Percentiles rank a stretch among this genome's conserved stretches.
phyloP scores from a whole-genome alignment of 2,888 invertebrate species.

The Craniophora ligustri region DNA sequence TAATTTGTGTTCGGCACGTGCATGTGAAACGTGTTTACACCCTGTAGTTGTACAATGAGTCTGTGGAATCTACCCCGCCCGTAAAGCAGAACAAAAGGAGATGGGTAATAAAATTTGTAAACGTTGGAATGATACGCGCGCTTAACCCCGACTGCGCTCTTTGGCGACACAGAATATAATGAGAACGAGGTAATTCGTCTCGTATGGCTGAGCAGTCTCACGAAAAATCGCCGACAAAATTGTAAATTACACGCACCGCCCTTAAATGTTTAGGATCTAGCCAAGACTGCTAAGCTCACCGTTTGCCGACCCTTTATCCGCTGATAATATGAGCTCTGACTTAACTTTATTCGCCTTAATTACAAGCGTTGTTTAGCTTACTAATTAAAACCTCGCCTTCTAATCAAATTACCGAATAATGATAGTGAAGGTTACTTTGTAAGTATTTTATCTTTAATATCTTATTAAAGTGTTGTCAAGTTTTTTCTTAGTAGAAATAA shows the following conservation, averaged over 20 bases:
- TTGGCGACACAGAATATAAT: conserved; percentile 74
- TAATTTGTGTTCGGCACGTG: conserved; percentile 21
- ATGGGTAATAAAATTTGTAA: conserved; percentile 86
- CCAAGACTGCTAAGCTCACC: conserved; percentile 38
- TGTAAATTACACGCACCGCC: conserved; percentile 38
- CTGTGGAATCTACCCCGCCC: conserved; percentile 54
- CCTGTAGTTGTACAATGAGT: conserved; percentile 53
- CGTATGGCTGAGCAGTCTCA: conserved; percentile 60
- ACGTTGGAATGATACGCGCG: conserved; percentile 84
- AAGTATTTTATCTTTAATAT: conserved; percentile 24
- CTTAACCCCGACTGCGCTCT: conserved; percentile 78
- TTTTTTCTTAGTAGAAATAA: conserved; percentile 39
- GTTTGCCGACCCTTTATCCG: conserved; percentile 33
- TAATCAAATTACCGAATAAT: conserved; percentile 47
- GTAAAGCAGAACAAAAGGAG: conserved; percentile 78
- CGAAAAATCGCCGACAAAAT: conserved; percentile 58
- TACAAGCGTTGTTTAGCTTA: conserved; percentile 46
- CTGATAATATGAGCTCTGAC: conserved; percentile 45
- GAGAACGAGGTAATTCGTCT: conserved; percentile 74
- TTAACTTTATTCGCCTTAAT: conserved; percentile 52
- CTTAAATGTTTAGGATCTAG: conserved; percentile 38
- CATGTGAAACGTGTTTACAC: conserved; percentile 37
- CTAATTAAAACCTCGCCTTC: conserved; percentile 46
- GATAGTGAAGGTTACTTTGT: conserved; percentile 41
- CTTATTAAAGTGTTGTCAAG: conserved; percentile 19